Evolutionary conservation across 1,140 invertebrate genomes (phyloP).

Genomic region (Goniozus legneri): DNA sequence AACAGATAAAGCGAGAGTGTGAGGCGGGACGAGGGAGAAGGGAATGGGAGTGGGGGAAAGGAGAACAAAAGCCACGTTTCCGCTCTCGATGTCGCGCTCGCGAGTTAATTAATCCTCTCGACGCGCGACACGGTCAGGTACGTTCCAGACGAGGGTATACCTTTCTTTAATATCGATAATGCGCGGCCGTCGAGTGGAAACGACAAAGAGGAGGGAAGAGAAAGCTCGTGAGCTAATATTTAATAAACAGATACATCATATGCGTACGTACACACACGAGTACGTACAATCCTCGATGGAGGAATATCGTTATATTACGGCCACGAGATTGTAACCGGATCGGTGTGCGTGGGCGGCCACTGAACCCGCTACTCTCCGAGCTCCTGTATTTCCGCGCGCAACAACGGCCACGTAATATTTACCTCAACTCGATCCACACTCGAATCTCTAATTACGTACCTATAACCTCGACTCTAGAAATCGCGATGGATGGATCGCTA

Average conservation of each 20-base stretch:
- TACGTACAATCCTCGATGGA: no score
- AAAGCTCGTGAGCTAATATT: slow-evolving; percentile 24
- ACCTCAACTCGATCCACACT: slow-evolving; percentile 38
- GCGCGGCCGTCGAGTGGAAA: slow-evolving; percentile 22
- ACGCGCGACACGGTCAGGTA: slow-evolving; percentile 34
- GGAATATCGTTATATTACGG: no score
- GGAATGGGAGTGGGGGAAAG: background rate
- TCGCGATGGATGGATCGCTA: background rate
- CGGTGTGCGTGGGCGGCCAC: no score
- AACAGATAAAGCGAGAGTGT: slow-evolving; percentile 1
- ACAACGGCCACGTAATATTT: slow-evolving; percentile 35
- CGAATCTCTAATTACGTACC: slow-evolving; percentile 38
- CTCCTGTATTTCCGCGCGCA: slow-evolving; percentile 5
- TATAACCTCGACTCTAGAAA: background rate
- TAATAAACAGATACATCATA: slow-evolving; percentile 21
- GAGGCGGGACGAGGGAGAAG: slow-evolving; percentile 8
- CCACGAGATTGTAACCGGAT: no score
- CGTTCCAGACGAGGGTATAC: slow-evolving; percentile 31
- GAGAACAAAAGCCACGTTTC: slow-evolving; percentile 33
- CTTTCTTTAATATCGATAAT: slow-evolving; percentile 49
- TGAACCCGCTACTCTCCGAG: no score
- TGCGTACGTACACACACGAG: background rate
- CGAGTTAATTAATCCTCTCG: slow-evolving; percentile 47
- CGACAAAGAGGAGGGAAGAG: slow-evolving; percentile 12
- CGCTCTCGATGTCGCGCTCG: slow-evolving; percentile 36